Percentiles rank a stretch among this genome's conserved stretches.
phyloP scores from a whole-genome alignment of 2,113 vertebrate genomes.

The Anguilla japonica region DNA sequence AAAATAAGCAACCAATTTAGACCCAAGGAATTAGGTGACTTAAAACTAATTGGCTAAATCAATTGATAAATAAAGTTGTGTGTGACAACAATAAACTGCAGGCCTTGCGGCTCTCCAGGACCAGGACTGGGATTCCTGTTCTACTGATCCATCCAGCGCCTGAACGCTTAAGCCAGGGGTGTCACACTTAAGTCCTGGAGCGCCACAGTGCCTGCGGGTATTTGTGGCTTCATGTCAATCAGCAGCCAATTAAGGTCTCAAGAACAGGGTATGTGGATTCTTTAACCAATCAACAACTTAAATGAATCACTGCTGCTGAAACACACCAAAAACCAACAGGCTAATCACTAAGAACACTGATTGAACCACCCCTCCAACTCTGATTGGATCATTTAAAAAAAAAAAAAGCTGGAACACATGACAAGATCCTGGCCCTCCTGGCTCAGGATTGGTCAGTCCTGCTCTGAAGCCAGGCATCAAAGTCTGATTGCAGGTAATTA shows the following conservation, averaged over 20 bases:
- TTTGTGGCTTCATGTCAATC: too few species aligned
- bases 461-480: background rate
- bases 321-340: too few species aligned
- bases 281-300: background rate
- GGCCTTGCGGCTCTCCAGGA: background rate
- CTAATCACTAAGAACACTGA: too few species aligned
- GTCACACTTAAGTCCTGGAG: too few species aligned
- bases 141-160: background rate
- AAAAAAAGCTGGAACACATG: too few species aligned
- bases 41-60: background rate
- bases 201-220: too few species aligned
- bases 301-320: background rate
- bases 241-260: too few species aligned
- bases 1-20: too few species aligned
- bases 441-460: background rate
- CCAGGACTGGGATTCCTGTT: background rate
- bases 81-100: background rate
- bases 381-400: background rate
- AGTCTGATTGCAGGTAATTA: conserved; percentile 25
- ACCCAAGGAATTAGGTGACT: too few species aligned
- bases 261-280: background rate
- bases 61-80: background rate
- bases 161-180: too few species aligned
- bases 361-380: background rate
- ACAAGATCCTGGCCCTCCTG: background rate